phyloP scores from a whole-genome alignment of 2,113 vertebrate genomes.

The Stercorarius parasiticus region DNA sequence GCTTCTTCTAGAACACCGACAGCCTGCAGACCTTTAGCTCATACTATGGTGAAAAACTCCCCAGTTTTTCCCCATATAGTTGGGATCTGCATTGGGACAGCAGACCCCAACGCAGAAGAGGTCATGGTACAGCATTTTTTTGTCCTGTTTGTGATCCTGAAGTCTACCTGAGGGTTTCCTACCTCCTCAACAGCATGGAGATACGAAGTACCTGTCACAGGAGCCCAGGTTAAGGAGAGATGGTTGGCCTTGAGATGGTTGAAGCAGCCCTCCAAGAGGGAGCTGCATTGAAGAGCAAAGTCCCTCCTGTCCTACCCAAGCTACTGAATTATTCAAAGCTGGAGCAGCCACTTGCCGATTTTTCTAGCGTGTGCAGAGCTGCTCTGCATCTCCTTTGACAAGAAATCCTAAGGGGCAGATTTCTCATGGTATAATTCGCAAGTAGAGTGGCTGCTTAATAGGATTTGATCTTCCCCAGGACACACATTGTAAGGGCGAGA shows the following conservation, averaged over 20 bases:
- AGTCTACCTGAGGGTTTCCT: not conserved
- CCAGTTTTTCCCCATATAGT: not conserved
- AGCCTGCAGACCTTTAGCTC: not conserved
- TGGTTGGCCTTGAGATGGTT: not conserved
- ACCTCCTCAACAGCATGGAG: not conserved
- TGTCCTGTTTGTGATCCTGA: not conserved
- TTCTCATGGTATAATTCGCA: slow-evolving; percentile 19
- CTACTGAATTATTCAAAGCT: slow-evolving; percentile 53
- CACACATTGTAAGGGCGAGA: not conserved
- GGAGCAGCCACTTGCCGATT: not conserved
- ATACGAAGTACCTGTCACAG: not conserved
- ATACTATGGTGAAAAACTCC: not conserved
- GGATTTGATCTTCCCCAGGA: slow-evolving; percentile 38
- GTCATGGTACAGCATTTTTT: accelerated
- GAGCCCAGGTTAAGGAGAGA: not conserved
- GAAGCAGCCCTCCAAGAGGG: not conserved
- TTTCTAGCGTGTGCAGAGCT: not conserved
- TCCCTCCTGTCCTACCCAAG: not conserved
- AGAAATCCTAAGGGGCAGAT: slow-evolving; percentile 46
- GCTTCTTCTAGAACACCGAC: accelerated
- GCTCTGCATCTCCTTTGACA: slow-evolving; percentile 32
- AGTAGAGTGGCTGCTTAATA: slow-evolving; percentile 43
- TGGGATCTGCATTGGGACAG: not conserved
- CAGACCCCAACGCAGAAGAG: not conserved
- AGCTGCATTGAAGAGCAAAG: not conserved